Base-by-base conservation (phyloP, 1,140 invertebrate genomes). In the Dolichoris vasculosae region DNA sequence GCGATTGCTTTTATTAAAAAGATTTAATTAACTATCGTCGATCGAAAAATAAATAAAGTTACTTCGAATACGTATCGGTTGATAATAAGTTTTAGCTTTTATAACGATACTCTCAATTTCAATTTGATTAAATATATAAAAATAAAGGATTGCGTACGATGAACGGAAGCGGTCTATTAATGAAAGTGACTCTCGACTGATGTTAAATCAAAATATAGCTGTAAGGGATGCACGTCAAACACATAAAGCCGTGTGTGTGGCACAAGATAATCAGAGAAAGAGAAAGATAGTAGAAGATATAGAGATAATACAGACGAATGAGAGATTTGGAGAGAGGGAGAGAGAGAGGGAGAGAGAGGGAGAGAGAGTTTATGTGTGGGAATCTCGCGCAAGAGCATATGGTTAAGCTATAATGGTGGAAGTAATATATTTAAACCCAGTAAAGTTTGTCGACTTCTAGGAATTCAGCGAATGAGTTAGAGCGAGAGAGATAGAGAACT, bases 361-460 rank as follows among this genome's bases (percentile, higher is more conserved):
- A 63, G 30, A 23, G 40, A 35, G 78, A 46, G 63, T 7, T 59
- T 20, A 32, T 59, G 38, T 26, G 59, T n/a, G 23, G 59, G 26
- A 59, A 43, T 80, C 59, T 80, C 38, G 40, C 59, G 84, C 73
- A 86, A 84, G 88, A 91, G 91, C 92, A 92, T 93, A 92, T 92
- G 92, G 91, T 91, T 92, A 92, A 91, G 90, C 90, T 89, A 89
- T 92, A 91, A 91, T 91, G 90, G 90, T 88, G 86, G 88, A 87
- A 89, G 89, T 91, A 90, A 93, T 93, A 92, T 92, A 93, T 93
- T 93, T 93, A 93, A 93, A 92, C 88, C 89, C 87, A 69, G 90
- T 86, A 92, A 93, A 93, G 91, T 93, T 93, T 92, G 89, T 91
- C 88, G 88, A 0, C 35, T 51, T 46, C 43, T 8, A 32, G 1